Conservation (phyloP, 2,113 vertebrate genomes). For the Gorsachius goisagi region DNA sequence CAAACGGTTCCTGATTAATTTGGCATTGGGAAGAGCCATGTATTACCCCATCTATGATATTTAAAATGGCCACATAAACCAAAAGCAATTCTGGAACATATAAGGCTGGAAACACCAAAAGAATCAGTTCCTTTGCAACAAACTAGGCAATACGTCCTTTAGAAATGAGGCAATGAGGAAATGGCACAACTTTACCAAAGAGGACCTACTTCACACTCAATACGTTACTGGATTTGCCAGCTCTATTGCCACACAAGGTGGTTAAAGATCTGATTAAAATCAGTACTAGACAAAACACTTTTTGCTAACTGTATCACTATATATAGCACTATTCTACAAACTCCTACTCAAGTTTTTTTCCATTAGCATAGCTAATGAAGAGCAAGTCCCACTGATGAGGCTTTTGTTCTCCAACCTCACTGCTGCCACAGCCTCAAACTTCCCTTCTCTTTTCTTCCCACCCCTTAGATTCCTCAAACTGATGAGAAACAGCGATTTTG, state of each 20-base stretch:
- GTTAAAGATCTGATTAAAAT: not conserved
- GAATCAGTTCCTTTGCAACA: not conserved
- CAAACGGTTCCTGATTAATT: not conserved
- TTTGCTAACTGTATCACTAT: not conserved
- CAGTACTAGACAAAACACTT: not conserved
- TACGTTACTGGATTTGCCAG: fast-evolving
- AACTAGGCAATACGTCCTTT: not conserved
- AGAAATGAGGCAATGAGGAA: not conserved
- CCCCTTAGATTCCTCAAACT: not conserved
- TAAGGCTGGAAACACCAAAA: not conserved
- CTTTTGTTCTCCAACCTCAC: not conserved
- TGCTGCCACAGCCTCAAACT: not conserved
- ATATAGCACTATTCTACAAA: not conserved
- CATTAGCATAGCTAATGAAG: not conserved
- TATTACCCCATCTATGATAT: not conserved
- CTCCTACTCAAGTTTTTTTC: not conserved
- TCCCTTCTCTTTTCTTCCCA: not conserved
- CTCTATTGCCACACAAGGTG: not conserved
- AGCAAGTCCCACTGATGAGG: not conserved
- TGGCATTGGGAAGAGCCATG: not conserved
- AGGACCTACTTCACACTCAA: not conserved
- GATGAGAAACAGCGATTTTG: not conserved
- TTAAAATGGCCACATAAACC: not conserved
- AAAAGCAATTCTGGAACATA: not conserved
- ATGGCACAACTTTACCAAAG: not conserved